Conservation (phyloP, 2,113 vertebrate genomes). For the Trochalopteron elliotii region DNA sequence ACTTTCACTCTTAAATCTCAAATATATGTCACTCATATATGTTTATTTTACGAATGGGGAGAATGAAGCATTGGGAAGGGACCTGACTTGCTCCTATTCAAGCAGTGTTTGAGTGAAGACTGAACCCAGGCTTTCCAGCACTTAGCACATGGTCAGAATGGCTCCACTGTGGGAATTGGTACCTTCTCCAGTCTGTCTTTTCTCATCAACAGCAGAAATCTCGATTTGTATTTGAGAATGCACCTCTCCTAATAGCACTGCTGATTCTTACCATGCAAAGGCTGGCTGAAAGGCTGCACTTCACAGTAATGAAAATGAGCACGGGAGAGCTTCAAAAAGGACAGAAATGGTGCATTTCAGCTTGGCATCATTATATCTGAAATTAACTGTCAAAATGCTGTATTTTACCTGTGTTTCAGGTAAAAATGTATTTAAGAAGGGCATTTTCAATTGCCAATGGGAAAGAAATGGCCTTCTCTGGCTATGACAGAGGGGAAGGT, state of each 20-base stretch:
- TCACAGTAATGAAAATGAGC: background rate
- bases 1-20: background rate
- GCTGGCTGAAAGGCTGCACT: background rate
- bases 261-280: background rate
- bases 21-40: background rate
- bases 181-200: background rate
- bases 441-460: background rate
- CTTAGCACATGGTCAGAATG: background rate
- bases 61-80: background rate
- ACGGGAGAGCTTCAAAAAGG: background rate
- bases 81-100: background rate
- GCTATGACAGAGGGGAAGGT: background rate
- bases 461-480: background rate
- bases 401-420: background rate
- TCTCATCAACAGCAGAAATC: background rate
- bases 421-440: background rate
- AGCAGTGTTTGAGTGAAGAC: background rate
- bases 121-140: background rate
- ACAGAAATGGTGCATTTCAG: background rate
- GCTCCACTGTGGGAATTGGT: background rate
- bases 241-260: background rate
- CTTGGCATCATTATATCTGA: background rate
- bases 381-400: background rate
- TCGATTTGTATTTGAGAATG: background rate
- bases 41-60: background rate